Conservation (phyloP, 2,113 vertebrate species). For the Oryzias javanicus region DNA sequence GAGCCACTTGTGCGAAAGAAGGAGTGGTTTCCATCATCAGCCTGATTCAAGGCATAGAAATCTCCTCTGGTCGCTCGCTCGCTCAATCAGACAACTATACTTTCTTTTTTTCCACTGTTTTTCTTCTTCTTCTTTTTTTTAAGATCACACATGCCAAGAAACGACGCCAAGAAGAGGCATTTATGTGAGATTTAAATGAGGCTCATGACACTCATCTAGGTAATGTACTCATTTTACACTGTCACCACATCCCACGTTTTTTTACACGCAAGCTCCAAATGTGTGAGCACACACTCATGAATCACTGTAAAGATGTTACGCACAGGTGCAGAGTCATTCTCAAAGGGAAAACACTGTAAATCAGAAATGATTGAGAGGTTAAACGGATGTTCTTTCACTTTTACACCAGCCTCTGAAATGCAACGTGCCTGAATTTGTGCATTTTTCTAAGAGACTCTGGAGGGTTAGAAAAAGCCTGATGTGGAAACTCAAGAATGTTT, state of each 20-base stretch:
- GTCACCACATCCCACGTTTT: conserved; percentile 30
- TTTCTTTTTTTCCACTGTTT: background rate
- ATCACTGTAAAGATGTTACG: conserved; percentile 52
- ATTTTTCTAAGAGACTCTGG: conserved; percentile 38
- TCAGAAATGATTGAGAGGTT: conserved; percentile 66
- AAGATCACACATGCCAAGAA: background rate
- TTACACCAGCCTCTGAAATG: conserved; percentile 50
- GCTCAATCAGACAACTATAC: conserved; percentile 19
- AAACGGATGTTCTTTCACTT: conserved; percentile 55
- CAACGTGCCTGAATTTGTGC: conserved; percentile 38
- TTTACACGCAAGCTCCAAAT: conserved; percentile 11
- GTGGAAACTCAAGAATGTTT: conserved; percentile 18
- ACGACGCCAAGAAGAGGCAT: conserved; percentile 3
- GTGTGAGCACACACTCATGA: conserved; percentile 5
- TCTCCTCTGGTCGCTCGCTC: conserved; percentile 19
- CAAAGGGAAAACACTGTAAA: conserved; percentile 52
- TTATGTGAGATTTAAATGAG: conserved; percentile 2
- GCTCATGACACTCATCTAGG: conserved; percentile 7
- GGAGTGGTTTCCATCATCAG: conserved; percentile 51
- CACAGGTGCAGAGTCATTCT: conserved; percentile 59
- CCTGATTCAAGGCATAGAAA: conserved; percentile 52
- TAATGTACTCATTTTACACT: conserved; percentile 33
- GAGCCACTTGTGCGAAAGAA: conserved; percentile 35
- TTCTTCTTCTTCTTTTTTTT: background rate
- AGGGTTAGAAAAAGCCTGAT: conserved; percentile 28